Conservation (phyloP, 2,113 vertebrate genomes). For the Hassar affinis region DNA sequence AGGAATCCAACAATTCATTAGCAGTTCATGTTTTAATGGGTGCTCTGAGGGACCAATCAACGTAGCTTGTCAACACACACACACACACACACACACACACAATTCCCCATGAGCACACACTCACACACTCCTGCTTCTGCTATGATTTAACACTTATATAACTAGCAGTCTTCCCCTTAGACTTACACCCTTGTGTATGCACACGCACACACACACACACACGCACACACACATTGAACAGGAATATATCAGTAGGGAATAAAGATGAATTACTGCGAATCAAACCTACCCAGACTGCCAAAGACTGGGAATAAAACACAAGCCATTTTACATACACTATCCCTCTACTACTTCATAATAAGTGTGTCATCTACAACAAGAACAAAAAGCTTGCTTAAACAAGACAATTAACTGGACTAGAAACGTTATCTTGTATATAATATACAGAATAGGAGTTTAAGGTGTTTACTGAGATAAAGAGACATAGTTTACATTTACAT, state of each 20-base stretch:
- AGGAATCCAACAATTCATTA: conserved; percentile 57
- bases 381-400: neutral
- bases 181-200: neutral
- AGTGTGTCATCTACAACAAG: neutral
- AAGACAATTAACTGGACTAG: neutral
- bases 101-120: neutral
- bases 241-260: conserved; percentile 16
- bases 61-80: conserved; percentile 36
- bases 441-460: neutral
- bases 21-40: conserved; percentile 55
- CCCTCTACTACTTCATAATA: neutral
- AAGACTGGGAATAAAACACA: neutral
- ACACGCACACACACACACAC: neutral
- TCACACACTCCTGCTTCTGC: neutral
- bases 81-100: neutral
- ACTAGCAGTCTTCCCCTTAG: neutral
- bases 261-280: conserved; percentile 4
- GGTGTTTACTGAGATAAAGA: neutral
- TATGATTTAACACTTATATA: neutral
- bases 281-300: neutral
- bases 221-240: neutral
- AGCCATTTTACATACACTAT: neutral
- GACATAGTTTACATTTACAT: neutral
- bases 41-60: conserved; percentile 58
- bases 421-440: neutral